Evolutionary conservation across 2,888 invertebrate genomes (phyloP), one percentile per base, ranked within the genome.

Genomic region (Melikaiella ostensackeni): DNA sequence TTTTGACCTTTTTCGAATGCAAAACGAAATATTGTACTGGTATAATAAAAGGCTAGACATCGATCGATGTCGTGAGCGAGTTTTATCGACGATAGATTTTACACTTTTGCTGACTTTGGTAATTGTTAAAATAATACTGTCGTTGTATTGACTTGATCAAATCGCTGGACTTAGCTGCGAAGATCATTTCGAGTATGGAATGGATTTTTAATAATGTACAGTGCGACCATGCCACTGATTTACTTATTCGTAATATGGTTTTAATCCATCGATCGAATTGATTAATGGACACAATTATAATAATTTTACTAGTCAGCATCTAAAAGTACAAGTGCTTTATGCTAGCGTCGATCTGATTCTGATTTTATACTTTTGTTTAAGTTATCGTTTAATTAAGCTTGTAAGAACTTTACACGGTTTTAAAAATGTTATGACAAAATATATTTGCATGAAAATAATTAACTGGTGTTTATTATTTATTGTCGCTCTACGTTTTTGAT

Each of bases 21-120:
- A 74, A 55, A 57, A 30, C 21, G 27, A 27, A 59, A 66, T 9
- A 76, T 61, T 75, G 75, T 79, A 77, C 38, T 73, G 76, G 76
- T 75, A 77, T 70, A 50, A 81, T 74, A 78, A 77, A 50, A 61
- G 59, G 59, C 57, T 74, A 38, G 74, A 59, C 57, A 74, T 74
- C 59, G 59, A 74, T 59, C 74, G 27, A 55, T 19, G 27, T 74
- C 27, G 33, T 63, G 35, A 63, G 24, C 9, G 21, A n/a, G 38
- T 74, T 74, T 74, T 74, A 55, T 74, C 59, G 74, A 74, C 74
- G 74, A 74, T 74, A 74, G 35, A 74, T 74, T 74, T 74, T 61
- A 59, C 57, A 74, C 59, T 74, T 74, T 74, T 74, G 61, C 74
- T 61, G 61, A 74, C 35, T 42, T 57, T 61, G 61, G 74, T 61